Evolutionary conservation across 1,140 invertebrate genomes (phyloP).

Genomic region (Trachymyrmex septentrionalis): DNA sequence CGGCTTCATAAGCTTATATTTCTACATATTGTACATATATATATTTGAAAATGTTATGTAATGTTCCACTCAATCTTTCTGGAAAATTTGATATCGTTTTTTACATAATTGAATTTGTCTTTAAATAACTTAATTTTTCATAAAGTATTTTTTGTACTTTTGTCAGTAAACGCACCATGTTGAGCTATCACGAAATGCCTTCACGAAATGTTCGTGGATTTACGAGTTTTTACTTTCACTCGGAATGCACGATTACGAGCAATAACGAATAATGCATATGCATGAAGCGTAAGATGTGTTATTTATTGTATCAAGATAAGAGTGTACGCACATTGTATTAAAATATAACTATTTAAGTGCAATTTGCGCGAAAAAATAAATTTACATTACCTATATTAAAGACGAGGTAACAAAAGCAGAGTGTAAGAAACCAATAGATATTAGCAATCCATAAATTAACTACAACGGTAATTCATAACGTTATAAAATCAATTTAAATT

Average conservation of each 20-base stretch:
- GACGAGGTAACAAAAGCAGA: too few relatives aligned
- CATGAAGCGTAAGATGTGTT: not conserved
- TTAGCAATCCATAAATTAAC: not conserved
- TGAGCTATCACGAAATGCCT: conserved; percentile 10
- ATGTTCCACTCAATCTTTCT: not conserved
- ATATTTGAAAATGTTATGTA: not conserved
- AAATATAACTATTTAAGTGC: not conserved
- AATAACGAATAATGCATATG: conserved; percentile 6
- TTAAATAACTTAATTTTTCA: not conserved
- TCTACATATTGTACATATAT: too few relatives aligned
- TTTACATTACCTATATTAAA: not conserved
- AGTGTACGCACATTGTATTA: not conserved
- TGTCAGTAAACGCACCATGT: not conserved
- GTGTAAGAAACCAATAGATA: too few relatives aligned
- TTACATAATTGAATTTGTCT: not conserved
- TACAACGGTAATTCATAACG: not conserved
- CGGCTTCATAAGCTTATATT: too few relatives aligned
- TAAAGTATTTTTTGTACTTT: not conserved
- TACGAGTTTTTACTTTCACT: conserved; percentile 46
- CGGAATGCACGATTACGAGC: conserved; percentile 41
- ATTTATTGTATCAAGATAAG: conserved; percentile 7
- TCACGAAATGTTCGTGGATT: not conserved
- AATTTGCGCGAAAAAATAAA: not conserved
- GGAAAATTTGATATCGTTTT: not conserved
- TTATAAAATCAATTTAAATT: not conserved